Conservation (phyloP, 2,888 invertebrate genomes). For the Poecilus cupreus region DNA sequence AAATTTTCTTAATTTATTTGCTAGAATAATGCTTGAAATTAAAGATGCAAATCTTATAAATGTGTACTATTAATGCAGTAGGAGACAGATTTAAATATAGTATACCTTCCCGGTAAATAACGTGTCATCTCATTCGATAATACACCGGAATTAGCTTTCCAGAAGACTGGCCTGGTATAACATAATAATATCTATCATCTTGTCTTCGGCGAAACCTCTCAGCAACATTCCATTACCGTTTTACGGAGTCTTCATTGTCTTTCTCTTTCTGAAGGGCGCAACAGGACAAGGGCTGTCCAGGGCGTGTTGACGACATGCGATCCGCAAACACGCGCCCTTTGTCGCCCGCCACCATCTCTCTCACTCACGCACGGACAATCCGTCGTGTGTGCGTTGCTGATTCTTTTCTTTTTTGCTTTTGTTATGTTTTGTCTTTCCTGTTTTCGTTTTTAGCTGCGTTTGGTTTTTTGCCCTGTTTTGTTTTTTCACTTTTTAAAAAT, state of each 20-base stretch:
- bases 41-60: too few species aligned
- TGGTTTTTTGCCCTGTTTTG: not conserved
- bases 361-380: not conserved
- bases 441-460: not conserved
- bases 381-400: not conserved
- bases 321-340: conserved; percentile 31
- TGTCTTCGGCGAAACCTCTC: not conserved
- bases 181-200: conserved; percentile 31
- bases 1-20: too few species aligned
- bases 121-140: too few species aligned
- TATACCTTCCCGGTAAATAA: too few species aligned
- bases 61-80: too few species aligned
- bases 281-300: not conserved
- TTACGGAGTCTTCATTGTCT: not conserved
- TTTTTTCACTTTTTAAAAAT: conserved; percentile 17
- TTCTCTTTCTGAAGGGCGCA: not conserved
- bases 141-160: too few species aligned
- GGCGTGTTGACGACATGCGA: conserved; percentile 26
- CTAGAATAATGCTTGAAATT: too few species aligned
- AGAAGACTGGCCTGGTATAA: not conserved
- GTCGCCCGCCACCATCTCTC: conserved; percentile 12
- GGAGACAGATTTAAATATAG: too few species aligned
- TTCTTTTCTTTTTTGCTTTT: conserved; percentile 9
- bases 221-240: conserved; percentile 20
- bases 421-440: conserved; percentile 25